Conservation (phyloP, 1,140 invertebrate species). For the Pseudomyrmex dendroicus region DNA sequence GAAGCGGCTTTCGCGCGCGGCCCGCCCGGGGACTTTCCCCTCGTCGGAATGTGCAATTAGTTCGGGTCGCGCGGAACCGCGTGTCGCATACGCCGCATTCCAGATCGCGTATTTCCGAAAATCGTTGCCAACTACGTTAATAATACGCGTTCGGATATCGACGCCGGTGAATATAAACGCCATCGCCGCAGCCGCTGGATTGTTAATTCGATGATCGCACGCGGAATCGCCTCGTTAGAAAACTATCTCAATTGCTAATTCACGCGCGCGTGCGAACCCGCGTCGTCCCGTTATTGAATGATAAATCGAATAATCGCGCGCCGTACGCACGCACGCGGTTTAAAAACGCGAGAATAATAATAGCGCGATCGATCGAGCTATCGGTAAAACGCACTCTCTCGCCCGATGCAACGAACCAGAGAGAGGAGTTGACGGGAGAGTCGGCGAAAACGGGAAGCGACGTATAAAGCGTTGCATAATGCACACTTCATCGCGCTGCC, state of each 20-base stretch:
- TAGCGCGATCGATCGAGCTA: conserved; percentile 46
- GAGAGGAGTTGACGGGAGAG: background rate
- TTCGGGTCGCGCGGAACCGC: conserved; percentile 22
- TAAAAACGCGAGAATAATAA: conserved; percentile 48
- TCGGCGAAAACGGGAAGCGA: conserved; percentile 18
- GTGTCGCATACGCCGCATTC: conserved; percentile 51
- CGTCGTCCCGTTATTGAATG: conserved; percentile 15
- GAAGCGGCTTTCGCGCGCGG: background rate
- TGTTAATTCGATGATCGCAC: conserved; percentile 54
- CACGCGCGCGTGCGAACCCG: background rate
- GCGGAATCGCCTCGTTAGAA: conserved; percentile 52
- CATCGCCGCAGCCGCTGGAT: conserved; percentile 10
- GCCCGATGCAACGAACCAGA: background rate
- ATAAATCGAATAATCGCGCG: conserved; percentile 49
- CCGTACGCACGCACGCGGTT: background rate
- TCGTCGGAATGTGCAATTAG: conserved; percentile 55
- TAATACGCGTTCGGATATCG: conserved; percentile 44
- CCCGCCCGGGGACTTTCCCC: background rate
- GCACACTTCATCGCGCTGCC: conserved; percentile 53
- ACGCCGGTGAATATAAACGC: background rate
- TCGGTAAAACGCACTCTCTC: conserved; percentile 38
- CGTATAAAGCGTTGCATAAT: conserved; percentile 57
- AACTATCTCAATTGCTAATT: conserved; percentile 53
- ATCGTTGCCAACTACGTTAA: conserved; percentile 41
- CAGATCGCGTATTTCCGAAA: conserved; percentile 24